Percentiles rank a stretch among this genome's conserved stretches.
phyloP scores from a whole-genome alignment of 2,888 invertebrate species.

The Tipula confusa region DNA sequence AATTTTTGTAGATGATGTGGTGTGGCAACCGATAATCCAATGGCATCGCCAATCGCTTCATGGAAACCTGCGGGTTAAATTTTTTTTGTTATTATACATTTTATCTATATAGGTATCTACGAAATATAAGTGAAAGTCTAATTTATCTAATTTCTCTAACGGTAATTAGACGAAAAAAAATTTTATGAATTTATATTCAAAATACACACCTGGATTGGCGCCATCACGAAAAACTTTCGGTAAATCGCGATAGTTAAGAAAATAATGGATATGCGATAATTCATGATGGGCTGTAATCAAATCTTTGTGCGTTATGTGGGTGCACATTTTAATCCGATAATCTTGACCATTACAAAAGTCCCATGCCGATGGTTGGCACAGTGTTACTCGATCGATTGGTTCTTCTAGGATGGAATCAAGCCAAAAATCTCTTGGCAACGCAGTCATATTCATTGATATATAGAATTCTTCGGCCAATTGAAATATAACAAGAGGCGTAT shows the following conservation, averaged over 20 bases:
- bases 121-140: not conserved
- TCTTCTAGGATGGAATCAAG: slow-evolving; percentile 77
- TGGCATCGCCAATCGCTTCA: slow-evolving; percentile 86
- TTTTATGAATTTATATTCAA: no score
- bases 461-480: slow-evolving; percentile 88
- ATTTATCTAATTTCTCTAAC: not conserved
- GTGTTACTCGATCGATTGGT: slow-evolving; percentile 67
- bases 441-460: slow-evolving; percentile 80
- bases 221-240: slow-evolving; percentile 86
- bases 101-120: not conserved
- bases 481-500: slow-evolving; percentile 77
- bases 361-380: slow-evolving; percentile 91
- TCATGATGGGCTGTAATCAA: slow-evolving; percentile 86
- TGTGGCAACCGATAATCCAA: slow-evolving; percentile 78
- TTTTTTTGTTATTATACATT: not conserved
- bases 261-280: slow-evolving; percentile 88
- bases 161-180: no score
- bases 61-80: slow-evolving; percentile 70
- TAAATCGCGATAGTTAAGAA: slow-evolving; percentile 73
- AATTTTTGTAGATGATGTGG: slow-evolving; percentile 80
- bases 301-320: slow-evolving; percentile 79
- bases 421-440: slow-evolving; percentile 86
- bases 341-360: slow-evolving; percentile 88
- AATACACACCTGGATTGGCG: slow-evolving; percentile 90
- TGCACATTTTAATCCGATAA: slow-evolving; percentile 85